Evolutionary conservation across 2,888 invertebrate genomes (phyloP), one percentile per base, ranked within the genome.

Genomic region (Bellardia bayeri): DNA sequence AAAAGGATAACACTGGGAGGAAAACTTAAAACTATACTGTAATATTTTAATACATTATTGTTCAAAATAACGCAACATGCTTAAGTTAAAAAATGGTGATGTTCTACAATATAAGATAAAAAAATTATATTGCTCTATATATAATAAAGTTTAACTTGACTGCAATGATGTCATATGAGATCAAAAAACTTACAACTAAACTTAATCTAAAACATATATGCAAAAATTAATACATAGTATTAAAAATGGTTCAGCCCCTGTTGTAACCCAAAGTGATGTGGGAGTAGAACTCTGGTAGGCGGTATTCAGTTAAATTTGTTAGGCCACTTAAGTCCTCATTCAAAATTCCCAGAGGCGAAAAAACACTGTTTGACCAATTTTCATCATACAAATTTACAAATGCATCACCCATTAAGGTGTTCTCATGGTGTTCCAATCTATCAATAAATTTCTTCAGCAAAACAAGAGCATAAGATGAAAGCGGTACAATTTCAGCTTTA

Each of bases 71-170:
- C 16, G 54, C 40, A 5, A 40, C 54, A 56, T n/a, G 56, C 71
- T 71, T 16, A 71, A 16, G 11, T 45, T 56, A 37, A 71, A 9
- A n/a, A 33, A 13, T 9, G 42, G 7, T n/a, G 40, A 16, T 13
- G 16, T 42, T 72, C 58, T 14, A 72, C 72, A 72, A 14, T 56
- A 58, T 7, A 42, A 37, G n/a, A 72, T 72, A 58, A 72, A 72
- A 23, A 56, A 58, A 56, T 72, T 72, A 42, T 42, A 56, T 72
- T 72, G 72, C 56, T 72, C 23, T 13, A 58, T 23, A 51, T 51
- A 69, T 69, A 72, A 58, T 42, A 42, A 58, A 58, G 58, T 72
- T 72, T 72, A 72, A 14, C 3, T 6, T 8, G 14, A 56, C 71
- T 56, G 56, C 7, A 56, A 37, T 37, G 7, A 33, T 11, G 72